phyloP scores from a whole-genome alignment of 2,113 vertebrate genomes.

The Eulacestoma nigropectus region DNA sequence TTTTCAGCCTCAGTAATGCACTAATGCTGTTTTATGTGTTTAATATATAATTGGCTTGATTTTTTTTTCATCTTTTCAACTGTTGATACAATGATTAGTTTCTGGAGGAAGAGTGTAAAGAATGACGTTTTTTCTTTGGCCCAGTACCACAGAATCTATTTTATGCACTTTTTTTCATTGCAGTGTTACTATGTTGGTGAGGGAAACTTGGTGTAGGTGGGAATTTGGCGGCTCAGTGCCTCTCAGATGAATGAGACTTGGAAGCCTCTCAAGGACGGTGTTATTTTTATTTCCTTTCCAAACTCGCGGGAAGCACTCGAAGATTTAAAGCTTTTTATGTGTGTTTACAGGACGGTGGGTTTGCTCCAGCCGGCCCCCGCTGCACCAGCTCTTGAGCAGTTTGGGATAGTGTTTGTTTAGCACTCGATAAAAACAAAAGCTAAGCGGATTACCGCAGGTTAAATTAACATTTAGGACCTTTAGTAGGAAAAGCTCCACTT shows the following conservation, averaged over 20 bases:
- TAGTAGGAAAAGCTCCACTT: not conserved
- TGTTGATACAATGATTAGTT: not conserved
- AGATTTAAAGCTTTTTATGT: not conserved
- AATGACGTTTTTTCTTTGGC: not conserved
- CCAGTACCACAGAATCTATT: not conserved
- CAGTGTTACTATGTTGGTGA: not conserved
- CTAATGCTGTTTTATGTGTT: not conserved
- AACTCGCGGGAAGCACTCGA: not conserved
- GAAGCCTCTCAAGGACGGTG: not conserved
- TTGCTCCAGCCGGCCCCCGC: not conserved
- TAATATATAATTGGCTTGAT: constrained; percentile 4
- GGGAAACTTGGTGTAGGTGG: constrained; percentile 5
- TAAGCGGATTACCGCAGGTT: not conserved
- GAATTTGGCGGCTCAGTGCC: not conserved
- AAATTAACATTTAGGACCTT: not conserved
- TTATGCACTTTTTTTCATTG: not conserved
- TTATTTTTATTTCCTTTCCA: not conserved
- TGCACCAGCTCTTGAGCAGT: not conserved
- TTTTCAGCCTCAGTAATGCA: not conserved
- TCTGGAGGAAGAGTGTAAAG: not conserved
- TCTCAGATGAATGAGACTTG: not conserved
- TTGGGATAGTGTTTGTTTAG: not conserved
- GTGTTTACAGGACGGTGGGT: not conserved
- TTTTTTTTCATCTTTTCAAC: not conserved
- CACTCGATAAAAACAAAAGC: not conserved